Conservation (phyloP, 2,888 invertebrate genomes). For the Eilema depressum region DNA sequence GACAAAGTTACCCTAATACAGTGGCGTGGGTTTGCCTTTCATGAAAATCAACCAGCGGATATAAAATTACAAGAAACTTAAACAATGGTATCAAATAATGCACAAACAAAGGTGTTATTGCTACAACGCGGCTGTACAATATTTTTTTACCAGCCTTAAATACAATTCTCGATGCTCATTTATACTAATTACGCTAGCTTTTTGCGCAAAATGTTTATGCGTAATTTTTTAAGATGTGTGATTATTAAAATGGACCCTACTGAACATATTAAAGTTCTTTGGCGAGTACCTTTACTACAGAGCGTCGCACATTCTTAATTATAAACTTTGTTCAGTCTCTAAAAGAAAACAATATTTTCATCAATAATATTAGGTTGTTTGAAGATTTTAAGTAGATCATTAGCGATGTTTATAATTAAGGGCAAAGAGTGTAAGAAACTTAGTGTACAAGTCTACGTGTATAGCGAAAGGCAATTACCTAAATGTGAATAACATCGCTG, state of each 20-base stretch:
- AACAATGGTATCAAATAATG: conserved; percentile 11
- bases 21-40: conserved; percentile 25
- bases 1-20: conserved; percentile 31
- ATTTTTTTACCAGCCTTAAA: not conserved
- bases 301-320: conserved; percentile 43
- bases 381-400: conserved; percentile 28
- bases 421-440: conserved; percentile 31
- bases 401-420: conserved; percentile 50
- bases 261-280: conserved; percentile 15
- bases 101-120: conserved; percentile 7
- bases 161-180: conserved; percentile 5
- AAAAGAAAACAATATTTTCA: conserved; percentile 13
- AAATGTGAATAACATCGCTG: conserved; percentile 56
- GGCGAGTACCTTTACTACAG: conserved; percentile 21
- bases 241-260: conserved; percentile 10
- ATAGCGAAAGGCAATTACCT: conserved; percentile 36
- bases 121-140: not conserved
- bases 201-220: not conserved
- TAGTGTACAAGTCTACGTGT: conserved; percentile 41
- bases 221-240: not conserved
- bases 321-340: conserved; percentile 31
- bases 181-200: conserved; percentile 5
- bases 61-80: conserved; percentile 23
- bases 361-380: conserved; percentile 28
- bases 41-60: conserved; percentile 19